phyloP scores from a whole-genome alignment of 2,888 invertebrate genomes.

The Sclerodermus sp. region DNA sequence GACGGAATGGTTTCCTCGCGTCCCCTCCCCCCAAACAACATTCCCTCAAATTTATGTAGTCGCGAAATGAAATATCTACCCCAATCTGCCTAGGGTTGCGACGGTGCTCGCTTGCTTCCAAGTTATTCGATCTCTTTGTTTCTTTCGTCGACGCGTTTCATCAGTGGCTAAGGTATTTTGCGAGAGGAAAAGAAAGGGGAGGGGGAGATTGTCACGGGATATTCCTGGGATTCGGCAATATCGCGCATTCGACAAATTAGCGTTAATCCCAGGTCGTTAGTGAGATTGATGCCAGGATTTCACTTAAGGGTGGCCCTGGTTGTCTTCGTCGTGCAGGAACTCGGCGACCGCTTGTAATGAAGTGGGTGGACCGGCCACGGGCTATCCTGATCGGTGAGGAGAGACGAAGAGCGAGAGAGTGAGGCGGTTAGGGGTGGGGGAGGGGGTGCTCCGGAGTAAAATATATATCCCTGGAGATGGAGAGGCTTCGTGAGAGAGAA shows the following conservation, averaged over 20 bases:
- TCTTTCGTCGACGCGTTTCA: too few species aligned
- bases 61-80: too few species aligned
- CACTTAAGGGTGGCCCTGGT: conserved; percentile 37
- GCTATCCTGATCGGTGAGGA: too few species aligned
- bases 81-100: too few species aligned
- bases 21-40: too few species aligned
- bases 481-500: too few species aligned
- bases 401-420: not conserved
- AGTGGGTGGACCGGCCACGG: conserved; percentile 43
- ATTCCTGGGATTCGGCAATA: conserved; percentile 53
- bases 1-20: too few species aligned
- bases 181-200: too few species aligned
- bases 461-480: conserved; percentile 14
- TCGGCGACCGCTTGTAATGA: conserved; percentile 43
- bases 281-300: conserved; percentile 54
- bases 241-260: conserved; percentile 52
- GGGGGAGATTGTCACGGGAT: conserved; percentile 17
- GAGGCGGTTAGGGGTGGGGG: not conserved
- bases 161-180: too few species aligned
- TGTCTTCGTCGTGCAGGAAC: conserved; percentile 19
- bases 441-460: conserved; percentile 14
- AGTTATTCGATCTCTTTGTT: too few species aligned
- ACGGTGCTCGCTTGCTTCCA: too few species aligned
- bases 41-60: too few species aligned
- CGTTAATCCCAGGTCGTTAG: conserved; percentile 53